Percentiles rank a stretch among this genome's conserved stretches.
Conservation (phyloP, 2,888 invertebrate species). For the Eilema griseolum region DNA sequence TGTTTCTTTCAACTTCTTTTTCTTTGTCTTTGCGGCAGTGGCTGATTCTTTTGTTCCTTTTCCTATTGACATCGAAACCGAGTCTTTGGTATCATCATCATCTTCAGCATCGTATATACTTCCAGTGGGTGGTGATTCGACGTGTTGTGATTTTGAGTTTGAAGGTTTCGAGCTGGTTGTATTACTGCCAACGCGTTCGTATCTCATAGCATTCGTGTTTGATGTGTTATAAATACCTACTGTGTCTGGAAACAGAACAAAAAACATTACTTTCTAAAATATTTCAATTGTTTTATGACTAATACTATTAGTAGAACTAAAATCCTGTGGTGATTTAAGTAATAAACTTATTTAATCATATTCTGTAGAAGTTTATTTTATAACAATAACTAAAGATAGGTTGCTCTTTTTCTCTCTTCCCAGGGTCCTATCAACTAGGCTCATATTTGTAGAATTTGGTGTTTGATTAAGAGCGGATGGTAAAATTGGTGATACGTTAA, state of each 20-base stretch:
- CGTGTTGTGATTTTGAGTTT: not conserved
- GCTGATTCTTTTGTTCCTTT: constrained; percentile 1
- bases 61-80: not conserved
- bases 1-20: constrained; percentile 35
- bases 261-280: not conserved
- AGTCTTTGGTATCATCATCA: constrained; percentile 13
- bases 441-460: too few relatives aligned
- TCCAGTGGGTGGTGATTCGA: not conserved
- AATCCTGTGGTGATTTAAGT: not conserved
- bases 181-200: not conserved
- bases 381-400: too few relatives aligned
- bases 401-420: too few relatives aligned
- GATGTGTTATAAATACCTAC: constrained; percentile 5
- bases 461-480: too few relatives aligned
- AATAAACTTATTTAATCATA: not conserved
- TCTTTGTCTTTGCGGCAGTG: constrained; percentile 25
- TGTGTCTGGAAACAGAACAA: not conserved
- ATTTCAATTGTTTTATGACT: not conserved
- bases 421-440: too few relatives aligned
- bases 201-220: constrained; percentile 11
- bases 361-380: too few relatives aligned
- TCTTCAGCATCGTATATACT: constrained; percentile 12
- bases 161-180: not conserved
- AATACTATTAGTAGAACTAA: not conserved
- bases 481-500: too few relatives aligned